Percentiles rank a stretch among this genome's conserved stretches.
These are phyloP conservation scores for Drosophila nikananu DNA, from an alignment of 1,140 invertebrate genomes.

Conservation along the genomic window DNA sequence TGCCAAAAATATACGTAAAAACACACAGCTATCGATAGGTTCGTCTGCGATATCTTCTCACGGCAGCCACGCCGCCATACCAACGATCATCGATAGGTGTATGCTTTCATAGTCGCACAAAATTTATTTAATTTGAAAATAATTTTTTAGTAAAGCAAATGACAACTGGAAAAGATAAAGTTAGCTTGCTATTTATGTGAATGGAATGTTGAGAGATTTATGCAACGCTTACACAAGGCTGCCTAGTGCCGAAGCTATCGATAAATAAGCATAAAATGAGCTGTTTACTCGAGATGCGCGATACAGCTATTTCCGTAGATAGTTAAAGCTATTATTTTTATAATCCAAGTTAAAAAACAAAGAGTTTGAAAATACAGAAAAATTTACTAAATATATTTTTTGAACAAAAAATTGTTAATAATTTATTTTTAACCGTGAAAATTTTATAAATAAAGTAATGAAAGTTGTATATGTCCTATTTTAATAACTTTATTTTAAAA, in stretches of 20 bases:
- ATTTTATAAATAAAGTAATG: too few relatives aligned
- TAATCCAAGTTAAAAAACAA: too few relatives aligned
- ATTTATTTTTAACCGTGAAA: too few relatives aligned
- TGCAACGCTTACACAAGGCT: too few relatives aligned
- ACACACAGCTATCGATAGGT: constrained; percentile 34
- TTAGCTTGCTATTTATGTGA: neutral
- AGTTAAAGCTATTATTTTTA: too few relatives aligned
- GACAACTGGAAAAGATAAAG: neutral
- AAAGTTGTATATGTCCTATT: too few relatives aligned
- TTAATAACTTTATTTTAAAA: neutral
- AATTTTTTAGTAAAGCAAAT: neutral
- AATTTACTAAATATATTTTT: too few relatives aligned
- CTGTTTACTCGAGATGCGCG: neutral
- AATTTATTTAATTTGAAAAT: neutral
- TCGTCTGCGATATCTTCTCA: neutral
- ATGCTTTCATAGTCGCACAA: constrained; percentile 5
- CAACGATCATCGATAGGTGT: constrained; percentile 6
- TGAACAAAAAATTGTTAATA: too few relatives aligned
- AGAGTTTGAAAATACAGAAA: too few relatives aligned
- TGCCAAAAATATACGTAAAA: constrained; percentile 38
- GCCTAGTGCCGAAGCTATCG: neutral
- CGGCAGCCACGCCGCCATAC: neutral
- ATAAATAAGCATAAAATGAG: neutral
- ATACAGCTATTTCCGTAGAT: too few relatives aligned
- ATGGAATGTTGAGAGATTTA: neutral